These are phyloP conservation scores for Cyclura pinguis DNA, from an alignment of 2,797 vertebrate species.

Conservation along the genomic window DNA sequence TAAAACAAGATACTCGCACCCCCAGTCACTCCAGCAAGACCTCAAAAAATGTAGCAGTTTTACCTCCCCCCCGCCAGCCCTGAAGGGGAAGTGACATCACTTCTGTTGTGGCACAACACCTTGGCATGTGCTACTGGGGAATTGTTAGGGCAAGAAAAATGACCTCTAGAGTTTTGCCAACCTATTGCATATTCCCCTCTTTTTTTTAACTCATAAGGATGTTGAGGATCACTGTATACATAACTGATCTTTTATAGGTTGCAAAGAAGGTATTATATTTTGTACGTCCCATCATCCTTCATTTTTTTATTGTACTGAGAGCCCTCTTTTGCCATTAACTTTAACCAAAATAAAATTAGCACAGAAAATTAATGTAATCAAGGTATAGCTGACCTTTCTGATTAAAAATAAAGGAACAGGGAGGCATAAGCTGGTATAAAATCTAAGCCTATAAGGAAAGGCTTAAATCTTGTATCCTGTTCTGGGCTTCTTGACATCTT, in stretches of 20 bases:
- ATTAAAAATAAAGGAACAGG: neutral
- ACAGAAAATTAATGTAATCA: neutral
- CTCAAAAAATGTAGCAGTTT: no score
- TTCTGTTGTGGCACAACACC: no score
- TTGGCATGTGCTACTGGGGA: no score
- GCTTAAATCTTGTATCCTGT: neutral
- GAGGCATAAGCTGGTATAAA: neutral
- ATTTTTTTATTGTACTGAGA: neutral
- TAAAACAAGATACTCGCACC: no score
- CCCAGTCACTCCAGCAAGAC: no score
- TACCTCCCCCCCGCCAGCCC: neutral
- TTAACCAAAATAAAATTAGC: neutral
- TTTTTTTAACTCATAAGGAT: rapidly evolving
- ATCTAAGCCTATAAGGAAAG: neutral
- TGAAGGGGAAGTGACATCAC: no score
- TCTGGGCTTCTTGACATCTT: neutral
- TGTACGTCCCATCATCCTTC: neutral
- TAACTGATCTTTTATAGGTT: neutral
- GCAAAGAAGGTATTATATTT: neutral
- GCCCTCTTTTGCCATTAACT: neutral
- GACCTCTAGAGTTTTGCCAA: no score
- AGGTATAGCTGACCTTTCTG: neutral
- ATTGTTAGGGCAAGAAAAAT: no score
- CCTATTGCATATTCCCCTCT: neutral
- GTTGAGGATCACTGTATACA: neutral